Base-by-base conservation (phyloP, 2,113 vertebrate genomes). In the Choloepus hoffmanni region DNA sequence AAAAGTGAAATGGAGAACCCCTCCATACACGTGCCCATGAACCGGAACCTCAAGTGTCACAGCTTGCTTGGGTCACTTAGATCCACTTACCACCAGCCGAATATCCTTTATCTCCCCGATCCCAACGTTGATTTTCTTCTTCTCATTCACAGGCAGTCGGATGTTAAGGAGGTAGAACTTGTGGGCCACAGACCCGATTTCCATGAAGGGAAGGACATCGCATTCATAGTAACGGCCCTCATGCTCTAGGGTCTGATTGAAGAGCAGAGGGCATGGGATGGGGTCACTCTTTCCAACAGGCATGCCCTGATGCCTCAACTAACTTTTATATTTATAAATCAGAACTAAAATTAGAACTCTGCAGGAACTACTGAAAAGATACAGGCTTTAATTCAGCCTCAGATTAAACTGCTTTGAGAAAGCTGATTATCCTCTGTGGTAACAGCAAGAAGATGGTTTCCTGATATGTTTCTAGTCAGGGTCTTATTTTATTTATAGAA, bases 121-220 rank as follows among this genome's bases (percentile, higher is more conserved):
- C 65, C 99, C 99, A 84, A 99, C 98, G 2, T 99, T 99, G 78
- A 99, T 96, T 93, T 99, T 99, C 97, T 99, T 99, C 91, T 98
- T 99, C 86, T 99, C 99, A 4, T 99, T 99, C 60, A 99, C 99
- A 0, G 99, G 99, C 53, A 99, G 98, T 3, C 99, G 99, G 96
- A 99, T 99, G 98, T 99, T 99, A 93, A 99, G 98, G 58, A 99
- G 99, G 94, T 99, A 99, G 97, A 99, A 99, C 85, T 99, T 99
- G 96, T 99, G 99, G 36, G 99, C 98, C 92, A 99, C 99, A 0
- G 99, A 99, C 60, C 99, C 99, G 0, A 99, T 97, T 98, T 99
- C 99, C 99, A 99, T 99, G 98, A 99, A 99, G 40, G 99, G 99
- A 77, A 99, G 98, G 36, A 99, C 98, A 48, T 99, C 99, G 14